These are phyloP conservation scores for Spinibarbus caldwelli DNA, from an alignment of 2,797 vertebrate species.

Conservation along the genomic window DNA sequence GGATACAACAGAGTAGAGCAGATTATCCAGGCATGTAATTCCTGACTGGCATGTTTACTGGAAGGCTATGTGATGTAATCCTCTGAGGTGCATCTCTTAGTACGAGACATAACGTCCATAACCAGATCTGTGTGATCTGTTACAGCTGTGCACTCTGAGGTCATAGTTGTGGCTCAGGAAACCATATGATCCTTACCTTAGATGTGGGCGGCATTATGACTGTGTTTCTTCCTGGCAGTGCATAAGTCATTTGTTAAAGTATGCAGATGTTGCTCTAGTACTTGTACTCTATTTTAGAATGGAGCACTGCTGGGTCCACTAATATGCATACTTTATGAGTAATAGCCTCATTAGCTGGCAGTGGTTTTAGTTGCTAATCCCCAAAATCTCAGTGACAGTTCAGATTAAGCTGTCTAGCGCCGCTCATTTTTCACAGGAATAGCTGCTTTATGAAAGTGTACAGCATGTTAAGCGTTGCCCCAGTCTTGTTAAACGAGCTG, in stretches of 20 bases:
- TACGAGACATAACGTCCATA: slow-evolving; percentile 7
- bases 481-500: slow-evolving; percentile 36
- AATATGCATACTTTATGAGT: slow-evolving; percentile 3
- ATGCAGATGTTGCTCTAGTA: slow-evolving; percentile 27
- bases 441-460: slow-evolving; percentile 42
- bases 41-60: slow-evolving; percentile 39
- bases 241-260: slow-evolving; percentile 25
- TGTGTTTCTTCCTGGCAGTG: slow-evolving; percentile 24
- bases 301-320: not conserved
- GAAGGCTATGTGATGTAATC: slow-evolving; percentile 1
- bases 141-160: slow-evolving; percentile 40
- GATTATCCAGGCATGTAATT: slow-evolving; percentile 47
- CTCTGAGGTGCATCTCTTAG: slow-evolving; percentile 17
- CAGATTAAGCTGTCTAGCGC: slow-evolving; percentile 8
- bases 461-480: not conserved
- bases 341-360: slow-evolving; percentile 24
- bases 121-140: slow-evolving; percentile 29
- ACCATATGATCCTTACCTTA: slow-evolving; percentile 12
- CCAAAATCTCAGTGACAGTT: slow-evolving; percentile 4
- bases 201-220: slow-evolving; percentile 1
- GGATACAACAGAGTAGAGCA: slow-evolving; percentile 47
- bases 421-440: slow-evolving; percentile 38
- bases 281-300: not conserved
- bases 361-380: slow-evolving; percentile 32
- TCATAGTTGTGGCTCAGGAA: slow-evolving; percentile 19